These are phyloP conservation scores for Protonibea diacanthus DNA, from an alignment of 2,797 vertebrate species.

Conservation along the genomic window DNA sequence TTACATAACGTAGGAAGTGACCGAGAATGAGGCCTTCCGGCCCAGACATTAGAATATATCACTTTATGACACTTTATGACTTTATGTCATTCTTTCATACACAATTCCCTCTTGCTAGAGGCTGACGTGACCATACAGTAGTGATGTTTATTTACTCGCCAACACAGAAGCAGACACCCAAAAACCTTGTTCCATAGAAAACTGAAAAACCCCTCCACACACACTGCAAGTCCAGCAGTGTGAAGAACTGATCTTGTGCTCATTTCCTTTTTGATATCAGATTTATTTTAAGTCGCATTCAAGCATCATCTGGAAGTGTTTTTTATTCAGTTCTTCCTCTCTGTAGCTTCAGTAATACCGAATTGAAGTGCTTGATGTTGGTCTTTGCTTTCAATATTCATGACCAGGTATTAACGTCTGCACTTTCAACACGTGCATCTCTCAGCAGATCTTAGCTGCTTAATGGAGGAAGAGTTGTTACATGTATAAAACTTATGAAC, in stretches of 20 bases:
- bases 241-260: not conserved
- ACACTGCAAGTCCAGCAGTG: not conserved
- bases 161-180: not conserved
- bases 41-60: not conserved
- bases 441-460: not conserved
- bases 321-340: not conserved
- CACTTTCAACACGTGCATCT: not conserved
- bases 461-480: not conserved
- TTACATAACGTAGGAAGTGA: conserved; percentile 18
- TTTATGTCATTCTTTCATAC: not conserved
- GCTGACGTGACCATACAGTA: not conserved
- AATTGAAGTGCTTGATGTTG: not conserved
- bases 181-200: not conserved
- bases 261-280: not conserved
- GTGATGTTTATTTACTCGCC: not conserved
- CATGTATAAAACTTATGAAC: not conserved
- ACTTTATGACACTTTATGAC: not conserved
- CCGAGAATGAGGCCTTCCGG: not conserved
- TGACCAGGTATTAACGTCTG: not conserved
- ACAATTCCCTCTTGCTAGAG: not conserved
- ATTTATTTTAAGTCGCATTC: not conserved
- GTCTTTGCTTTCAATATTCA: not conserved
- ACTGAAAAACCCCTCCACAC: not conserved
- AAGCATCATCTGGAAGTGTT: not conserved
- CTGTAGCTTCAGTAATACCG: conserved; percentile 1